Evolutionary conservation across 2,113 vertebrate species (phyloP).

Genomic region (Kryptolebias marmoratus): DNA sequence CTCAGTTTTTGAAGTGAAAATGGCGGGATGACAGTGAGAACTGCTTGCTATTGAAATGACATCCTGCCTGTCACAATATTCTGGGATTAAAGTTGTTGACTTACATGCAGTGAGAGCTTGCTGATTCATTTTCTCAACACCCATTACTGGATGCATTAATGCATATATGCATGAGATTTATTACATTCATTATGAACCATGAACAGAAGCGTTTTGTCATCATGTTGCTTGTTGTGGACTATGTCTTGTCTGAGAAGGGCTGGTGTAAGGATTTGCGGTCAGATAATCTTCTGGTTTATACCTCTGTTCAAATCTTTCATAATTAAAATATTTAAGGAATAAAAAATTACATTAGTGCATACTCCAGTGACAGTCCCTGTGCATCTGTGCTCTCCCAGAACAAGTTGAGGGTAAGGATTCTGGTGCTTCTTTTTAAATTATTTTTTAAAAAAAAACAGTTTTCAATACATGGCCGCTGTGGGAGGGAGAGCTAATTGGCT

Average conservation of each 20-base stretch:
- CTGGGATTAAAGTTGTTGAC: slow-evolving; percentile 33
- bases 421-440: slow-evolving; percentile 10
- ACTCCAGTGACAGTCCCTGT: background rate
- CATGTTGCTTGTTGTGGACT: background rate
- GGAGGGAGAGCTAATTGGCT: slow-evolving; percentile 65
- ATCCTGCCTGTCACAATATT: slow-evolving; percentile 30
- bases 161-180: slow-evolving; percentile 20
- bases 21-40: slow-evolving; percentile 46
- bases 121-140: slow-evolving; percentile 35
- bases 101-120: slow-evolving; percentile 24
- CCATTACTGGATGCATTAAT: slow-evolving; percentile 36
- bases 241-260: slow-evolving; percentile 1
- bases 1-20: slow-evolving; percentile 21
- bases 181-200: slow-evolving; percentile 35
- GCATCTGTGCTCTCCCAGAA: slow-evolving; percentile 26
- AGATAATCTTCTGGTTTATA: slow-evolving; percentile 16
- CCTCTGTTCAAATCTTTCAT: background rate
- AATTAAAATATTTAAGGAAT: slow-evolving; percentile 11
- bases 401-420: slow-evolving; percentile 20
- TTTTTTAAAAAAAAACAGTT: slow-evolving; percentile 6
- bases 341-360: slow-evolving; percentile 3
- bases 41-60: slow-evolving; percentile 37
- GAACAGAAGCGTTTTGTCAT: slow-evolving; percentile 28
- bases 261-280: background rate
- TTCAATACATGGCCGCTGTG: slow-evolving; percentile 45